Base-by-base conservation (phyloP, 2,113 vertebrate species). In the Urocynchramus pylzowi region DNA sequence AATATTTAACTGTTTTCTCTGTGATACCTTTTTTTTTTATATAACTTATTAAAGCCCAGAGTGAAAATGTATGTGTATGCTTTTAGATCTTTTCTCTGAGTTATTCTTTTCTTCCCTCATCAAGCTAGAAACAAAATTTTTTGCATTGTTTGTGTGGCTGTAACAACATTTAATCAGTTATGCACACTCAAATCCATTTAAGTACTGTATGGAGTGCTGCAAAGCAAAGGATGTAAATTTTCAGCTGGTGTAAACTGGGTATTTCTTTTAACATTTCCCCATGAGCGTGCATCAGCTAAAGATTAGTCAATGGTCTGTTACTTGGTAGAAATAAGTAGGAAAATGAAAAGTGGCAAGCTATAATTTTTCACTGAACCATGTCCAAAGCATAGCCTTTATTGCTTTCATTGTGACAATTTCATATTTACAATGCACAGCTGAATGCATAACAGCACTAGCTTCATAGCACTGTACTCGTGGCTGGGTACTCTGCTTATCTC, bases 371-470 rank as follows among this genome's bases (percentile, higher is more conserved):
- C 57, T 7, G 18, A 93, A 54, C 52, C 2, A 0, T 80, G 80
- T 80, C 83, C 73, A 92, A 83, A 85, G 41, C 37, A 22, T 86
- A 93, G 80, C 50, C 23, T 93, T 93, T 93, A 67, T 90, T 86
- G 47, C 89, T 95, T 89, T 87, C 84, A 60, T 74, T 91, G 73
- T 92, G 89, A 94, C 73, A 84, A 76, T 94, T 91, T 84, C 63
- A 80, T 47, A 93, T 96, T 95, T 93, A 73, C 33, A 84, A 2
- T 54, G 61, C 64, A 52, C 27, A 87, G 70, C 73, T 76, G 81
- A 90, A 56, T 70, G 65, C 1, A 0, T 79, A 84, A 37, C 80
- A 91, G 68, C 60, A 42, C 35, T 10, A 31, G 47, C 47, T 89
- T 80, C 59, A 23, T 37, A 27, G 54, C 60, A 35, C 8, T 86